Evolutionary conservation across 2,113 vertebrate species (phyloP).

Genomic region (Ochotona princeps): DNA sequence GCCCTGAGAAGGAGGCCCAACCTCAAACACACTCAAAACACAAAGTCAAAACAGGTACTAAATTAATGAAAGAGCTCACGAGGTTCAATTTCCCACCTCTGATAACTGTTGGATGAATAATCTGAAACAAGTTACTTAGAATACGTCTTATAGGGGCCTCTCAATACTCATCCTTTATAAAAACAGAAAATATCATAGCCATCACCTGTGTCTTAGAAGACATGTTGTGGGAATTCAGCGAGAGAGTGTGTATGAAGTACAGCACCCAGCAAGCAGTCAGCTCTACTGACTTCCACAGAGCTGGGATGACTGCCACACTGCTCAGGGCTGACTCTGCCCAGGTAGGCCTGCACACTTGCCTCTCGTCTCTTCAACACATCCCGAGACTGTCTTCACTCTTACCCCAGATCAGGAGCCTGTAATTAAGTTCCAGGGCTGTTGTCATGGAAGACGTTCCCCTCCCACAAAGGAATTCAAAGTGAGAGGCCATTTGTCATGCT

Average conservation of each 20-base stretch:
- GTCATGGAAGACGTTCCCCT: constrained; percentile 68
- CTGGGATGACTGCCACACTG: neutral
- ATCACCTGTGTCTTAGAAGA: neutral
- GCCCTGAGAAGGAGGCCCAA: neutral
- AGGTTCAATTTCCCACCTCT: neutral
- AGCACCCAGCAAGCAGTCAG: neutral
- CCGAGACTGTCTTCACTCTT: neutral
- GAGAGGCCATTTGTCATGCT: constrained; percentile 75
- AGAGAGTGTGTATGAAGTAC: neutral
- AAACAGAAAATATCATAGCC: neutral
- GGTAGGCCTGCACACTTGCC: neutral
- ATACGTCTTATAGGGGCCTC: neutral
- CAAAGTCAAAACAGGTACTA: neutral
- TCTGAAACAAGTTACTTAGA: neutral
- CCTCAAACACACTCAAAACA: neutral
- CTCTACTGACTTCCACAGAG: neutral
- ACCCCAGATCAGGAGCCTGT: constrained; percentile 44
- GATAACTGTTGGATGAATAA: neutral
- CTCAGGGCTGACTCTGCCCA: neutral
- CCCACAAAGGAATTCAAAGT: constrained; percentile 69
- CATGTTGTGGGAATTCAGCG: neutral
- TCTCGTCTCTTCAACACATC: neutral
- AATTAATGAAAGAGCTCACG: neutral
- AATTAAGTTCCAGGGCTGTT: constrained; percentile 70
- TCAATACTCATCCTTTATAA: neutral